Evolutionary conservation across 1,140 invertebrate species (phyloP).

Genomic region (Uloborus diversus): DNA sequence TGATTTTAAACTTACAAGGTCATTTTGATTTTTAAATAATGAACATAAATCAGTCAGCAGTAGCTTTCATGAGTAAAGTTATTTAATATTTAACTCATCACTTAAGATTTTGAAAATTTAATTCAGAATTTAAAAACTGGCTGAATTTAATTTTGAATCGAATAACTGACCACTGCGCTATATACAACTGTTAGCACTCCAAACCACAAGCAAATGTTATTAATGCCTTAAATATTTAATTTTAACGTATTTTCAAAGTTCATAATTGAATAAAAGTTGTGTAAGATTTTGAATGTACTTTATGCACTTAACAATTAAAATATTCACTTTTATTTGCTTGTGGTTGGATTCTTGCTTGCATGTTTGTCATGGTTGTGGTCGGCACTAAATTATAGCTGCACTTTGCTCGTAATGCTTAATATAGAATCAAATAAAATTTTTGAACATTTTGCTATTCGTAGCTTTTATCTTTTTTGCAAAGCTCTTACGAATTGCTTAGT

Average conservation of each 20-base stretch:
- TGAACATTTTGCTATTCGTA: neutral
- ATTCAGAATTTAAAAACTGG: too few species aligned
- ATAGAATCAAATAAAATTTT: neutral
- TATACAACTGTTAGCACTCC: neutral
- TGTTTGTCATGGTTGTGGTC: conserved; percentile 47
- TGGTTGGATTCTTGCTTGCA: conserved; percentile 15
- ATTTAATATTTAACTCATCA: too few species aligned
- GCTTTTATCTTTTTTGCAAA: neutral
- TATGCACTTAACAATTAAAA: too few species aligned
- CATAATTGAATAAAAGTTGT: too few species aligned
- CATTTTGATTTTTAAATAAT: neutral
- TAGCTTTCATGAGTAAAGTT: neutral
- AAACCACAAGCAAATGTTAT: neutral
- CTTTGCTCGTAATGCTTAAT: conserved; percentile 12
- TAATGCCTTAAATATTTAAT: too few species aligned
- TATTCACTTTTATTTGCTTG: too few species aligned
- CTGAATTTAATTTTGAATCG: too few species aligned
- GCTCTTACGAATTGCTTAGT: neutral
- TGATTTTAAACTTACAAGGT: neutral
- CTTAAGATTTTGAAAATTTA: too few species aligned
- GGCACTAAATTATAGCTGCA: conserved; percentile 41
- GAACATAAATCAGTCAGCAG: neutral
- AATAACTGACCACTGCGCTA: conserved; percentile 40
- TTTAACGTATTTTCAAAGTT: too few species aligned
- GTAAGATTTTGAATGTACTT: too few species aligned